Percentiles rank a stretch among this genome's conserved stretches.
Evolutionary conservation across 2,888 invertebrate genomes (phyloP).

Genomic region (Protophormia terraenovae): DNA sequence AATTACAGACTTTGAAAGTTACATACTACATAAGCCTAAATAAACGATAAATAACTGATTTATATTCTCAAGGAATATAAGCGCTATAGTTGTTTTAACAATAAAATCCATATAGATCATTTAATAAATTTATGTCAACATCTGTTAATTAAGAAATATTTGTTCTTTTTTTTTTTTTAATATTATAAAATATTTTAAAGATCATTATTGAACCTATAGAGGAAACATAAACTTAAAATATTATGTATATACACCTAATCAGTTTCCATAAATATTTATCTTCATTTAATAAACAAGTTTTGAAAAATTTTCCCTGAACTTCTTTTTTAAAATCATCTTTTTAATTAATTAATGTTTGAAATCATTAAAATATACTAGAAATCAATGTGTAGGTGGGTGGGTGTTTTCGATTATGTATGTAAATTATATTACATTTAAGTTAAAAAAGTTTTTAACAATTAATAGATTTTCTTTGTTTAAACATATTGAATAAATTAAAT

Average conservation of each 20-base stretch:
- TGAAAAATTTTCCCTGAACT: too few species aligned
- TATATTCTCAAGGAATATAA: slow-evolving; percentile 8
- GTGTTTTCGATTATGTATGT: background rate
- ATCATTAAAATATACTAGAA: background rate
- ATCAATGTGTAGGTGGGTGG: background rate
- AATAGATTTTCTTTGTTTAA: slow-evolving; percentile 64
- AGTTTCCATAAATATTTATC: too few species aligned
- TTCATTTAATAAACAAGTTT: too few species aligned
- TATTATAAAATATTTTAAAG: too few species aligned
- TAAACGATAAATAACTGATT: background rate
- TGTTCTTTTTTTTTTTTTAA: background rate
- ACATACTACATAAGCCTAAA: background rate
- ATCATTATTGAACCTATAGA: too few species aligned
- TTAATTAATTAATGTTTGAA: background rate
- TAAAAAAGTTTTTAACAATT: background rate
- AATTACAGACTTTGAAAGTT: slow-evolving; percentile 20
- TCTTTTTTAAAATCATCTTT: background rate
- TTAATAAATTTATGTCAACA: background rate
- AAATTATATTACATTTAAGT: background rate
- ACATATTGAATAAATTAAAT: slow-evolving; percentile 43
- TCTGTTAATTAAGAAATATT: slow-evolving; percentile 19
- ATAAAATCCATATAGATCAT: background rate
- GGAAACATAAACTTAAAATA: too few species aligned
- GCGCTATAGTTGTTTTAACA: background rate
- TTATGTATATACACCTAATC: too few species aligned